Evolutionary conservation across 2,113 vertebrate species (phyloP).

Genomic region (Theristicus caerulescens): DNA sequence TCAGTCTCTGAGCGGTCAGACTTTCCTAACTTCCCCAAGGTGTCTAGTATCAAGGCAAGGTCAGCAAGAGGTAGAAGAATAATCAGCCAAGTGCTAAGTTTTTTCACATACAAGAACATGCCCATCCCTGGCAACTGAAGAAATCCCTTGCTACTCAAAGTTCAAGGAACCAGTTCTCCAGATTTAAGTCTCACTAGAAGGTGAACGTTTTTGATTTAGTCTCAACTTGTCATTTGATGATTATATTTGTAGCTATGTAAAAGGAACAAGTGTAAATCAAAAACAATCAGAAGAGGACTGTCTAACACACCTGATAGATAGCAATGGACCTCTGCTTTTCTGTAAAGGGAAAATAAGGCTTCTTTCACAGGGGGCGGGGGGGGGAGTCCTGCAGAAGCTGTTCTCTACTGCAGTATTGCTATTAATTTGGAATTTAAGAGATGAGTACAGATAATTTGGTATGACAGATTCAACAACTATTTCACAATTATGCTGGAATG

Average conservation of each 20-base stretch:
- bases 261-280: neutral
- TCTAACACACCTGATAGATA: neutral
- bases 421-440: neutral
- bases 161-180: neutral
- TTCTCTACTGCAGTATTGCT: neutral
- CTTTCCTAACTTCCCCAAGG: neutral
- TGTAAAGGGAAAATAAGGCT: neutral
- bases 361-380: neutral
- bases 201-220: neutral
- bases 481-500: neutral
- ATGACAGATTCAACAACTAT: neutral
- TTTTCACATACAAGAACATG: neutral
- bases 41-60: neutral
- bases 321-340: neutral
- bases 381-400: neutral
- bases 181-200: neutral
- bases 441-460: neutral
- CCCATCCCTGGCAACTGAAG: neutral
- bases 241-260: neutral
- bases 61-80: neutral
- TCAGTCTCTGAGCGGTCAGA: neutral
- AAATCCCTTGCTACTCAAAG: neutral
- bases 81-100: rapidly evolving
- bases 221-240: neutral
- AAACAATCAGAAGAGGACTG: neutral